Evolutionary conservation across 92 coral and sea anemone genomes (phyloP).

Genomic region (Zoanthus gigantus): DNA sequence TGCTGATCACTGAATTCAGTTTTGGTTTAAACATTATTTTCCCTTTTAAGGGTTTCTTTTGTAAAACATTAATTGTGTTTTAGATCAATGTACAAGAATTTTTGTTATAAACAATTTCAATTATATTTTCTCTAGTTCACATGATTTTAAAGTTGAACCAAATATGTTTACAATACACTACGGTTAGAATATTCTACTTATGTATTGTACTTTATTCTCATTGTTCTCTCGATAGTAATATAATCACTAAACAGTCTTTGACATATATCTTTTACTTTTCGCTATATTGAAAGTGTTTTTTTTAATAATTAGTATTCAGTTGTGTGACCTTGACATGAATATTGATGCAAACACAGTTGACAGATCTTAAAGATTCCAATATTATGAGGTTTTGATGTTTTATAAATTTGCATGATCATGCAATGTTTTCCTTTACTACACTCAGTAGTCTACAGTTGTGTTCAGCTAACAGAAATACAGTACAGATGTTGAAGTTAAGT

Average conservation of each 20-base stretch:
- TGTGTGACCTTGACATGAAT: slow-evolving; percentile 22
- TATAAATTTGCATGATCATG: not conserved
- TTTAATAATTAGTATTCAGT: not conserved
- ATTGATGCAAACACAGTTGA: not conserved
- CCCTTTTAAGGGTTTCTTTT: not conserved
- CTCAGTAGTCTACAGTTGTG: no score
- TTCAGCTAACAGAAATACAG: no score
- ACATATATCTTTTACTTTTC: not conserved
- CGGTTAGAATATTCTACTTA: no score
- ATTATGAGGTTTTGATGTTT: not conserved
- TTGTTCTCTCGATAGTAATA: not conserved
- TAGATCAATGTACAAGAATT: slow-evolving; percentile 3
- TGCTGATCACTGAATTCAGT: not conserved
- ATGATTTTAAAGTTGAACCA: not conserved
- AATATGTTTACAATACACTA: not conserved
- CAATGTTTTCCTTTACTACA: not conserved
- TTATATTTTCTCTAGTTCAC: not conserved
- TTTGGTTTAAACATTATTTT: not conserved
- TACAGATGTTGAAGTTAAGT: no score
- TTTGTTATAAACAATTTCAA: not conserved
- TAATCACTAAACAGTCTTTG: not conserved
- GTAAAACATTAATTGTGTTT: not conserved
- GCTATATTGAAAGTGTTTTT: not conserved
- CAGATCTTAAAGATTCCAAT: not conserved
- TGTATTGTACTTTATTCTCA: not conserved